Percentiles rank a stretch among this genome's conserved stretches.
Conservation (phyloP, 2,888 invertebrate genomes). For the Azorinus chamasolen region DNA sequence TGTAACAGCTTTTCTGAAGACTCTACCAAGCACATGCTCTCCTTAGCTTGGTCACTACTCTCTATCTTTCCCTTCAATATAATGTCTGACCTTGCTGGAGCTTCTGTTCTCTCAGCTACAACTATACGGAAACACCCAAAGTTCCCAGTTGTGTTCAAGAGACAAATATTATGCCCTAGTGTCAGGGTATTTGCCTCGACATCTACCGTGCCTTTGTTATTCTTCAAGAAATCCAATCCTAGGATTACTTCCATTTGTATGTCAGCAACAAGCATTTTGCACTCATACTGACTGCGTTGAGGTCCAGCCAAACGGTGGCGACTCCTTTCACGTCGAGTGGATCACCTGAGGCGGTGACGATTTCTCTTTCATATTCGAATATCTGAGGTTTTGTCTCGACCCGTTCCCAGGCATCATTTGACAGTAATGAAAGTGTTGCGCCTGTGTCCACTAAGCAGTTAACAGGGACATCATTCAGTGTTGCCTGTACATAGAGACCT, state of each 20-base stretch:
- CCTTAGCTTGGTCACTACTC: no score
- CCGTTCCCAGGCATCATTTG: not conserved
- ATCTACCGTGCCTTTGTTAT: not conserved
- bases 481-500: not conserved
- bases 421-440: slow-evolving; percentile 10
- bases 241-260: not conserved
- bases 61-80: not conserved
- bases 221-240: slow-evolving; percentile 6
- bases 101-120: not conserved
- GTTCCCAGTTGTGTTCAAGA: not conserved
- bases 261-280: not conserved
- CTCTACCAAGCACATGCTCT: not conserved
- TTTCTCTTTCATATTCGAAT: not conserved
- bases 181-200: not conserved
- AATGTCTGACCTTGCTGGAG: not conserved
- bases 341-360: not conserved
- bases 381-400: not conserved
- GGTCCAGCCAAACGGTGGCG: not conserved
- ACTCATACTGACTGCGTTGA: not conserved
- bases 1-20: slow-evolving; percentile 1
- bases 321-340: not conserved
- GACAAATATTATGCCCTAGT: not conserved
- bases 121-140: no score
- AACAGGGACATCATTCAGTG: not conserved
- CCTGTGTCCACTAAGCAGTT: slow-evolving; percentile 15